Conservation (phyloP, 2,113 vertebrate genomes). For the Lophura nycthemera region DNA sequence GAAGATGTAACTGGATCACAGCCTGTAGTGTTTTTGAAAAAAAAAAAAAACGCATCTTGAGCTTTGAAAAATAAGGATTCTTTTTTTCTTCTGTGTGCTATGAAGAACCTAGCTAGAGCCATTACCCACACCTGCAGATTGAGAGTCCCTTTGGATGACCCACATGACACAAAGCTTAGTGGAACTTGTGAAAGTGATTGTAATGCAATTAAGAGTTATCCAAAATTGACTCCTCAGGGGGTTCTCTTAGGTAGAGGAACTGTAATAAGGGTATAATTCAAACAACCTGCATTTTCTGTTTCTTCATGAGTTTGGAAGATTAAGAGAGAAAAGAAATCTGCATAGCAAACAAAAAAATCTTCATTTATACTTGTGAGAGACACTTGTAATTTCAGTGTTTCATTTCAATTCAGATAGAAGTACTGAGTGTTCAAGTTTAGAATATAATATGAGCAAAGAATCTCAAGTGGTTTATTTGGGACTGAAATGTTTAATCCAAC, state of each 20-base stretch:
- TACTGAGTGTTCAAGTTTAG: neutral
- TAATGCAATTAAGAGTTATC: neutral
- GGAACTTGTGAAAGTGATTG: neutral
- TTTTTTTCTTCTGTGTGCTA: neutral
- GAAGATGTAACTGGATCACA: neutral
- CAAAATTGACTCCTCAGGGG: neutral
- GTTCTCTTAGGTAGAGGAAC: neutral
- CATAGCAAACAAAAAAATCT: neutral
- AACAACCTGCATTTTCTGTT: neutral
- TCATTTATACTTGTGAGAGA: neutral
- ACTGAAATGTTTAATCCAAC: neutral
- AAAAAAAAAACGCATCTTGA: neutral
- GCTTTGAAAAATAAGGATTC: neutral
- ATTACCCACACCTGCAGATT: neutral
- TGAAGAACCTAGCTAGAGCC: neutral
- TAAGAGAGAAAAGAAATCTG: neutral
- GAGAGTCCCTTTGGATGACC: neutral
- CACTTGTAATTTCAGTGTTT: neutral
- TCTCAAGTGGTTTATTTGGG: neutral
- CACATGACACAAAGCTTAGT: neutral
- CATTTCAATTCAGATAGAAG: constrained; percentile 11
- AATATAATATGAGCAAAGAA: neutral
- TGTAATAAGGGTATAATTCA: neutral
- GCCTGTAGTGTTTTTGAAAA: neutral
- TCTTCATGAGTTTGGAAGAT: neutral